Conservation (phyloP, 2,888 invertebrate genomes). For the Dione vanillae region DNA sequence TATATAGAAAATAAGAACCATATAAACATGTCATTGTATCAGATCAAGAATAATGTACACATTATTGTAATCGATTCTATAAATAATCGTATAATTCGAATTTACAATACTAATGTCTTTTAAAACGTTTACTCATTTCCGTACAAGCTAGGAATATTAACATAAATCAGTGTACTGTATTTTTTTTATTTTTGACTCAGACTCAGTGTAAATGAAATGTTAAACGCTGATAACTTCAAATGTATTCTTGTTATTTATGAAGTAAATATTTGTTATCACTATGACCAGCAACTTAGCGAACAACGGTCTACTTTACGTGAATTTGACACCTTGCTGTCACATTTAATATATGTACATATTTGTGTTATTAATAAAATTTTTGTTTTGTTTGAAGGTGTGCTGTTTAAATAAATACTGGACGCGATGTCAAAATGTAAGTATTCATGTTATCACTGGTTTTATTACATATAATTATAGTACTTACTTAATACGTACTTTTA, state of each 20-base stretch:
- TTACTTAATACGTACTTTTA: no score
- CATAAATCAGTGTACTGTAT: not conserved
- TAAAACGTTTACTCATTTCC: constrained; percentile 9
- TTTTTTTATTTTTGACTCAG: not conserved
- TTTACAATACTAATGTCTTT: constrained; percentile 6
- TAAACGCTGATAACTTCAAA: constrained; percentile 10
- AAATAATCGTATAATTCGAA: constrained; percentile 4
- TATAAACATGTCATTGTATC: not conserved
- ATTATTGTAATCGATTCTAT: not conserved
- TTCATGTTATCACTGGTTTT: no score
- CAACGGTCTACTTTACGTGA: constrained; percentile 31
- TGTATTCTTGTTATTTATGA: not conserved
- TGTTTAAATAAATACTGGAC: constrained; percentile 35
- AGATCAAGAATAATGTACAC: constrained; percentile 1
- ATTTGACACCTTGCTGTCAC: not conserved
- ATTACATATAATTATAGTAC: no score
- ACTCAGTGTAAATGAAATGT: not conserved
- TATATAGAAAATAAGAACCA: not conserved
- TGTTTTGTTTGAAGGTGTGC: constrained; percentile 42
- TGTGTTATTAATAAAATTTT: constrained; percentile 9
- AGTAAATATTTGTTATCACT: constrained; percentile 32
- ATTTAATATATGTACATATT: not conserved
- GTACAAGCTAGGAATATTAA: not conserved
- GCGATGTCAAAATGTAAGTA: constrained; percentile 49
- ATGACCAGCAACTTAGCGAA: constrained; percentile 8